Evolutionary conservation across 2,113 vertebrate genomes (phyloP).

Genomic region (Tympanuchus pallidicinctus): DNA sequence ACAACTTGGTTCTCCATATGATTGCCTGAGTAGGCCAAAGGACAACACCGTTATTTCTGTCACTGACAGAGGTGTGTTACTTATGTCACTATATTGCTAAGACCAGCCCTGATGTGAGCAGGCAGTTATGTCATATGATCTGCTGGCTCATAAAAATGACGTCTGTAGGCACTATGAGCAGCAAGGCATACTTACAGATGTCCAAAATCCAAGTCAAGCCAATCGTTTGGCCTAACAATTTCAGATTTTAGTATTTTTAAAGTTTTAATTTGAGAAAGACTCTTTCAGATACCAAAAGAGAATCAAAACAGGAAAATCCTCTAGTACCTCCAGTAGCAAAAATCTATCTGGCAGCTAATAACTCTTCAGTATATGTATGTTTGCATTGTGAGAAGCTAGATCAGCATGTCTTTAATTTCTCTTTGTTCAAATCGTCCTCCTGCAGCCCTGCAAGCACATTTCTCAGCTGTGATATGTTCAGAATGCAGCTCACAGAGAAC

Average conservation of each 20-base stretch:
- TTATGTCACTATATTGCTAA: neutral
- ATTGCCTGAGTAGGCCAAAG: neutral
- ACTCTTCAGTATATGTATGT: neutral
- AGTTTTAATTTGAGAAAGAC: neutral
- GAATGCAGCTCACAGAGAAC: slow-evolving; percentile 39
- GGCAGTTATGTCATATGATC: neutral
- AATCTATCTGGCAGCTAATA: neutral
- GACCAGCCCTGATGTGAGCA: neutral
- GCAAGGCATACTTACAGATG: neutral
- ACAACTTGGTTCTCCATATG: neutral
- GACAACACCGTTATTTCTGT: neutral
- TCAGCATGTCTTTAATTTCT: neutral
- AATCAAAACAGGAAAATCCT: neutral
- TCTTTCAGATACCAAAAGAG: neutral
- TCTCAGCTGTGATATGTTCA: slow-evolving; percentile 38
- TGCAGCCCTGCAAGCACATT: slow-evolving; percentile 6
- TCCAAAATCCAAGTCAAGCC: neutral
- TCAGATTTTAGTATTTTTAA: neutral
- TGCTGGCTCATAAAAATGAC: slow-evolving; percentile 1
- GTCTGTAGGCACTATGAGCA: neutral
- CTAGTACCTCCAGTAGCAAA: neutral
- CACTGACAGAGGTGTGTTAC: neutral
- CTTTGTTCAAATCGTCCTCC: neutral
- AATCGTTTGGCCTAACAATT: neutral
- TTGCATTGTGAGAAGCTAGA: neutral